These are phyloP conservation scores for Oegoconia quadripuncta DNA, from an alignment of 2,888 invertebrate genomes.

Conservation along the genomic window DNA sequence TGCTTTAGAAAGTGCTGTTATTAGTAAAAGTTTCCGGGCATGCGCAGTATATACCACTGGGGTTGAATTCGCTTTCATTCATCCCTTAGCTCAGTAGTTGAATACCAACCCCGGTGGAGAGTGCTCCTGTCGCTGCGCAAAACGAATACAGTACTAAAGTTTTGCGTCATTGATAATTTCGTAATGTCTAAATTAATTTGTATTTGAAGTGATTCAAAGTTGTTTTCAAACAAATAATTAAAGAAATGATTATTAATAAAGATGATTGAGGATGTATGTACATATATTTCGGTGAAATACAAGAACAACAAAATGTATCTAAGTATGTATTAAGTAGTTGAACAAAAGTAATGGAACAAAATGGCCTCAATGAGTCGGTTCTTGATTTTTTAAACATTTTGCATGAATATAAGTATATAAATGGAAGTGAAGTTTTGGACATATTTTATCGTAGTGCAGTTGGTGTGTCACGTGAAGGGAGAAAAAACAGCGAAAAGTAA, in stretches of 20 bases:
- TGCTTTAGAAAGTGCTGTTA: not conserved
- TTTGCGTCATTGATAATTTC: too few relatives aligned
- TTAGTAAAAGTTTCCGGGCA: constrained; percentile 43
- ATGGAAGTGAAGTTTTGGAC: constrained; percentile 71
- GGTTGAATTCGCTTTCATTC: constrained; percentile 39
- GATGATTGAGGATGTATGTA: too few relatives aligned
- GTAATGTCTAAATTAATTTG: too few relatives aligned
- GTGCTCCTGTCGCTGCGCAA: constrained; percentile 38
- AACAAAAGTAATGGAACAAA: constrained; percentile 70
- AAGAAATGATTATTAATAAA: too few relatives aligned
- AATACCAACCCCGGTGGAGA: constrained; percentile 28
- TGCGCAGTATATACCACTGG: constrained; percentile 41
- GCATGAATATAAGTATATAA: constrained; percentile 49
- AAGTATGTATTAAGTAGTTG: too few relatives aligned
- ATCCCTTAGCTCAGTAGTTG: constrained; percentile 53
- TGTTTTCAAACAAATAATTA: too few relatives aligned
- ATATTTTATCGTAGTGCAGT: constrained; percentile 48
- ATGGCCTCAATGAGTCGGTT: constrained; percentile 40
- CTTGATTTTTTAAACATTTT: constrained; percentile 47
- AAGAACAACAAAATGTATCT: too few relatives aligned
- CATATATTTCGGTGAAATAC: too few relatives aligned
- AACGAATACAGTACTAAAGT: too few relatives aligned
- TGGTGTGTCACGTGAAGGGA: constrained; percentile 43
- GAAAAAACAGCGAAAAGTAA: constrained; percentile 53
- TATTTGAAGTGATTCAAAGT: too few relatives aligned